phyloP scores from a whole-genome alignment of 2,113 vertebrate genomes.

The Clarias magur region DNA sequence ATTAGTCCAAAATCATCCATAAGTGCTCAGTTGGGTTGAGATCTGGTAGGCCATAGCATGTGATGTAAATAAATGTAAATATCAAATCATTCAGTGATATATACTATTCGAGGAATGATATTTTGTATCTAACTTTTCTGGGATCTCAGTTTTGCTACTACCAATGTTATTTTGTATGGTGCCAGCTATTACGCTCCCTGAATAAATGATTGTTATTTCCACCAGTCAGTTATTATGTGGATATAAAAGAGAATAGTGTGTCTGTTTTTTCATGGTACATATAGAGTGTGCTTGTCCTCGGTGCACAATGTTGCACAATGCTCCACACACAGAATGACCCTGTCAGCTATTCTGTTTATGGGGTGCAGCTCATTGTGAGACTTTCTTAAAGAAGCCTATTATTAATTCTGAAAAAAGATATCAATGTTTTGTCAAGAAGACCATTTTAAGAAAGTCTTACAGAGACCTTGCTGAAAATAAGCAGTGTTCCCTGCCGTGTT shows the following conservation, averaged over 20 bases:
- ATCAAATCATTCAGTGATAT: neutral
- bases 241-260: neutral
- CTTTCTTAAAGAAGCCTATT: neutral
- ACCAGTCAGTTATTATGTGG: neutral
- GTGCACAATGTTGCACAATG: slow-evolving; percentile 3
- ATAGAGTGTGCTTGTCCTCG: neutral
- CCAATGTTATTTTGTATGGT: neutral
- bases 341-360: neutral
- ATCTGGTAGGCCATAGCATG: neutral
- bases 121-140: neutral
- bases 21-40: neutral
- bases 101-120: neutral
- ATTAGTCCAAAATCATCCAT: neutral
- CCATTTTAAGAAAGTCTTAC: slow-evolving; percentile 1
- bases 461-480: neutral
- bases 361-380: neutral
- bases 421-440: slow-evolving; percentile 2
- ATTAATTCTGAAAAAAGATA: neutral
- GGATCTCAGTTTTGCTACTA: neutral
- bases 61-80: neutral
- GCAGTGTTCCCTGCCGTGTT: slow-evolving; percentile 16
- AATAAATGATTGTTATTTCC: neutral
- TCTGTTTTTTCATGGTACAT: neutral
- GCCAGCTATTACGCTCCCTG: neutral
- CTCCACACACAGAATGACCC: slow-evolving; percentile 5